phyloP scores from a whole-genome alignment of 2,797 vertebrate genomes.

The Phrynocephalus guinanensis region DNA sequence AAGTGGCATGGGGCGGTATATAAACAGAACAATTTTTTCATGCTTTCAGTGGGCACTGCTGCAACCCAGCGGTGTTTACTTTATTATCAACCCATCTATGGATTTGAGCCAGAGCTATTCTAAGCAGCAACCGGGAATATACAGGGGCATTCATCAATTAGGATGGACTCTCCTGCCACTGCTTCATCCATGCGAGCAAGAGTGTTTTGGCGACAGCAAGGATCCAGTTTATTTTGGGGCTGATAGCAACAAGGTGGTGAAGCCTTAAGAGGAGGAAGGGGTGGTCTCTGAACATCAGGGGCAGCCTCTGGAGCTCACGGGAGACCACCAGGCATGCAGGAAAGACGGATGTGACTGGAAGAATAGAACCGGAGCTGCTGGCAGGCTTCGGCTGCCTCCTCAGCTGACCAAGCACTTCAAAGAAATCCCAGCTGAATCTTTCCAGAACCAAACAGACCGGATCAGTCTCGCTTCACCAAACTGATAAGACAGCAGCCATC shows the following conservation, averaged over 20 bases:
- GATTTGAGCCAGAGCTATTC: constrained; percentile 75
- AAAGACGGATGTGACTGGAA: neutral
- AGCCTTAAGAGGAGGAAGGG: neutral
- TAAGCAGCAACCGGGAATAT: constrained; percentile 59
- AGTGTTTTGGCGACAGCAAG: constrained; percentile 5
- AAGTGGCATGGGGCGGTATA: no score
- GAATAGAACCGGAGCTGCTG: constrained; percentile 14
- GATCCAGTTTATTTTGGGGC: constrained; percentile 22
- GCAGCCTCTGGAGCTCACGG: neutral
- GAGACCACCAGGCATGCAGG: neutral
- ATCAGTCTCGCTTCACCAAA: neutral
- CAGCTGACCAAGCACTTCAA: neutral
- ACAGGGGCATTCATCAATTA: constrained; percentile 71
- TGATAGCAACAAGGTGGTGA: neutral
- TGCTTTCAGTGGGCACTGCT: constrained; percentile 51
- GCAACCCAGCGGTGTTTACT: constrained; percentile 66
- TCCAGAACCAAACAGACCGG: neutral
- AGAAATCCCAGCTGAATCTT: neutral
- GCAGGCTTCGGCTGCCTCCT: neutral
- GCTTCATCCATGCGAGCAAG: constrained; percentile 59
- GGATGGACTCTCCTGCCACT: constrained; percentile 65
- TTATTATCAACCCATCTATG: constrained; percentile 68
- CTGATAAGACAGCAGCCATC: constrained; percentile 7
- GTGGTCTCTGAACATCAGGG: neutral
- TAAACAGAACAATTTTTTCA: no score